Conservation (phyloP, 2,797 vertebrate species). For the Scyliorhinus canicula region DNA sequence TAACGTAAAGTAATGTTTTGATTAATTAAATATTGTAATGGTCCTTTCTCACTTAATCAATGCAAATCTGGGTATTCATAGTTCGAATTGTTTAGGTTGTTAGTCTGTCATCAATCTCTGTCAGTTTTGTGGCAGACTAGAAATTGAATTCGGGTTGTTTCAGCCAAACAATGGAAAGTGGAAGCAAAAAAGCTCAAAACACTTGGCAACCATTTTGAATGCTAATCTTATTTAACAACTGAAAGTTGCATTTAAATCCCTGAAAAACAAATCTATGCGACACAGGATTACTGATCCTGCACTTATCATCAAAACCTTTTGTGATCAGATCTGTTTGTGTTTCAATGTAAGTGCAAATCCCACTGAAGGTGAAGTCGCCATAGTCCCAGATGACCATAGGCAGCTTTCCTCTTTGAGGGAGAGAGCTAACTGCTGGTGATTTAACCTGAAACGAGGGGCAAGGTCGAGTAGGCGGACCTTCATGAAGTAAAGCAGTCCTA, state of each 20-base stretch:
- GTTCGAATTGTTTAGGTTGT: not conserved
- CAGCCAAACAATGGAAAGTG: not conserved
- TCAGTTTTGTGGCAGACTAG: not conserved
- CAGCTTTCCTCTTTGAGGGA: no score
- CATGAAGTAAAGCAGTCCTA: not conserved
- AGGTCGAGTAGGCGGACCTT: no score
- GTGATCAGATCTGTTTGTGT: not conserved
- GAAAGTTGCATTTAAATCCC: not conserved
- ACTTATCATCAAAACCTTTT: not conserved
- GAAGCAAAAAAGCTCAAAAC: not conserved
- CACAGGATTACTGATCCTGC: not conserved
- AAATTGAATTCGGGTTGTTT: not conserved
- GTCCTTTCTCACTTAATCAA: conserved; percentile 12
- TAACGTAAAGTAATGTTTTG: conserved; percentile 4
- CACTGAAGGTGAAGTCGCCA: no score
- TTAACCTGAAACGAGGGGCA: no score
- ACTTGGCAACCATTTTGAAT: not conserved
- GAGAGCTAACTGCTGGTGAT: no score
- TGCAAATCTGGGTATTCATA: conserved; percentile 9
- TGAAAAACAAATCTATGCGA: not conserved
- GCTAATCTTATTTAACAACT: conserved; percentile 9
- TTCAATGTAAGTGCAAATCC: not conserved
- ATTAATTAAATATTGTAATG: conserved; percentile 11
- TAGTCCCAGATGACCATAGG: no score
- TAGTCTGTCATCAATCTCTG: not conserved